Conservation (phyloP, 2,888 invertebrate genomes). For the Incurvaria masculella region DNA sequence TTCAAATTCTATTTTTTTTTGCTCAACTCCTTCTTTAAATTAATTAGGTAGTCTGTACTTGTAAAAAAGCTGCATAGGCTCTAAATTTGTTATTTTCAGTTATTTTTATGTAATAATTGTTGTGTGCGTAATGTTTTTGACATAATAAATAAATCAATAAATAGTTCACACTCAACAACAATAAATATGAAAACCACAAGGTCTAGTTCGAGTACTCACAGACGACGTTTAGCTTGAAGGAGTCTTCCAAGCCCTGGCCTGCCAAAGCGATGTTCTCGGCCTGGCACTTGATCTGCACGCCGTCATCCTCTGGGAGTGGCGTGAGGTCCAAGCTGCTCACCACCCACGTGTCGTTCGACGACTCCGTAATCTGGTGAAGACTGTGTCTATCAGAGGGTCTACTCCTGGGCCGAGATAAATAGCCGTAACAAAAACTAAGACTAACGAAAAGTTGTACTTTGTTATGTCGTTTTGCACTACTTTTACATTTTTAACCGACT, state of each 20-base stretch:
- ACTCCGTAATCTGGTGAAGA: constrained; percentile 56
- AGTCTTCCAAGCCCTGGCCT: constrained; percentile 75
- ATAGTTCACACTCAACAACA: not conserved
- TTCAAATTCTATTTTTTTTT: no score
- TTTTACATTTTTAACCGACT: no score
- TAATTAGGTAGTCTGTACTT: no score
- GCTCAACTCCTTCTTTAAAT: no score
- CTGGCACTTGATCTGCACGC: constrained; percentile 77
- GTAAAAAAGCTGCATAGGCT: no score
- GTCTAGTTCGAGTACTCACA: constrained; percentile 87
- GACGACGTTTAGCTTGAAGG: constrained; percentile 79
- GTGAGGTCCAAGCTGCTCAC: constrained; percentile 75
- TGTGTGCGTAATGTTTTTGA: not conserved
- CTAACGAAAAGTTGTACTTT: no score
- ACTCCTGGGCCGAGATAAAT: no score
- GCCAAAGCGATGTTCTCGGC: constrained; percentile 80
- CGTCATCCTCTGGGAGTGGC: constrained; percentile 82
- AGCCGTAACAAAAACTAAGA: no score
- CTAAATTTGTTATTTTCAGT: no score
- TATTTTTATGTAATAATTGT: no score
- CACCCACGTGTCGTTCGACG: constrained; percentile 68
- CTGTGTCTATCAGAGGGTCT: no score
- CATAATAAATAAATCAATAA: constrained; percentile 2
- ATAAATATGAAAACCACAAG: not conserved
- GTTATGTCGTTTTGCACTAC: no score